Conservation (phyloP, 2,888 invertebrate species). For the Yponomeuta malinellus region DNA sequence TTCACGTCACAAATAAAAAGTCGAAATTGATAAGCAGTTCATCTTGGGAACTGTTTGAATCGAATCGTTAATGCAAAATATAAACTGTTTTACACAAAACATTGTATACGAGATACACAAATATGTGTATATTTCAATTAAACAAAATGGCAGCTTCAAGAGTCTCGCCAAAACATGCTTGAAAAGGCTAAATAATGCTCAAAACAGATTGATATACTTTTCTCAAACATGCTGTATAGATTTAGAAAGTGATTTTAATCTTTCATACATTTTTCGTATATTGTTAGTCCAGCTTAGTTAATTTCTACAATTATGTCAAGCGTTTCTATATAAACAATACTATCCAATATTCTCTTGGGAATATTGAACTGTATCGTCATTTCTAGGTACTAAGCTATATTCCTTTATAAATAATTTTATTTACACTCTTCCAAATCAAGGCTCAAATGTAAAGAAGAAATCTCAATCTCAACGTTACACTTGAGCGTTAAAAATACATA, state of each 20-base stretch:
- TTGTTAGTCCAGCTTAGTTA: conserved; percentile 1
- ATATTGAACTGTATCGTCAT: conserved; percentile 1
- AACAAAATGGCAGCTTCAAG: conserved; percentile 30
- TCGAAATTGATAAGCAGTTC: background rate
- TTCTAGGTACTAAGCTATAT: background rate
- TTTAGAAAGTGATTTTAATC: background rate
- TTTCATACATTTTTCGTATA: background rate
- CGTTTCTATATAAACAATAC: background rate
- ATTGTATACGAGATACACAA: conserved; percentile 50
- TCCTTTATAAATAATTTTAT: conserved; percentile 11
- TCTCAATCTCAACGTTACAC: background rate
- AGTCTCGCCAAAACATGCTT: background rate
- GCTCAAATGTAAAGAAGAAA: background rate
- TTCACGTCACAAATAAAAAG: conserved; percentile 2
- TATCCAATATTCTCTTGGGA: background rate
- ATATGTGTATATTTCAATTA: conserved; percentile 46
- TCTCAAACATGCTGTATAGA: background rate
- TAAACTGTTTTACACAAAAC: conserved; percentile 3
- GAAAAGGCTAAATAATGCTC: background rate
- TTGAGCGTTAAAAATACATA: background rate
- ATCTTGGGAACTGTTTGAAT: background rate
- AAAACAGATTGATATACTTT: conserved; percentile 1
- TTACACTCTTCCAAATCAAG: background rate
- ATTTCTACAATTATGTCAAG: conserved; percentile 2
- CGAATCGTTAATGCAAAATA: background rate